phyloP scores from a whole-genome alignment of 2,113 vertebrate genomes.

The Triplophysa dalaica region DNA sequence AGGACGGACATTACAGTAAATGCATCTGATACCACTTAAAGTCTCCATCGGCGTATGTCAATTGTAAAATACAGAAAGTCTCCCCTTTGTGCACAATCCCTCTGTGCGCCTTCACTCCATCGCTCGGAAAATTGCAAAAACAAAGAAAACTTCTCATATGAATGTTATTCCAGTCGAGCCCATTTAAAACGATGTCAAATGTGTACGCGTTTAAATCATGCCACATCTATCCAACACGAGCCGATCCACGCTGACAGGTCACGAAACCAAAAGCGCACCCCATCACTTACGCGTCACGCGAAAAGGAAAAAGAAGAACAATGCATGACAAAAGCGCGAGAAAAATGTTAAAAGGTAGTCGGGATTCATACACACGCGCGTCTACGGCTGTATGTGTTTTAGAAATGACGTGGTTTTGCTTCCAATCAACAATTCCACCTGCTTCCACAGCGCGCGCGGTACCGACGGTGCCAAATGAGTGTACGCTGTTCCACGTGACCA shows the following conservation, averaged over 20 bases:
- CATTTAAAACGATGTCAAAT: slow-evolving; percentile 47
- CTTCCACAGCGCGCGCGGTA: slow-evolving; percentile 45
- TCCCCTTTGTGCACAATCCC: slow-evolving; percentile 12
- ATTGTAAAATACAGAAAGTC: slow-evolving; percentile 33
- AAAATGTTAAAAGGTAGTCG: neutral
- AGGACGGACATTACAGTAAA: slow-evolving; percentile 82
- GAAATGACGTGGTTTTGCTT: neutral
- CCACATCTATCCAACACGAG: slow-evolving; percentile 50
- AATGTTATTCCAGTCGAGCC: slow-evolving; percentile 30
- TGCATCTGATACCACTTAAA: slow-evolving; percentile 60
- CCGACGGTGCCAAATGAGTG: slow-evolving; percentile 56
- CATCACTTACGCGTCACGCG: slow-evolving; percentile 40
- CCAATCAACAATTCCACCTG: slow-evolving; percentile 39
- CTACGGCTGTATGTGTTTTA: neutral
- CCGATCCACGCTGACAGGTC: slow-evolving; percentile 33
- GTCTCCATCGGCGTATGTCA: slow-evolving; percentile 53
- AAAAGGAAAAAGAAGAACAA: neutral
- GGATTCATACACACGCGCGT: neutral
- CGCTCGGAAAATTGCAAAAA: slow-evolving; percentile 41
- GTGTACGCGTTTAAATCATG: slow-evolving; percentile 49
- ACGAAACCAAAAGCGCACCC: slow-evolving; percentile 37
- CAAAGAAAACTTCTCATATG: slow-evolving; percentile 49
- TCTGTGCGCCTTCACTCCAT: slow-evolving; percentile 60
- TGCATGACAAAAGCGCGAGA: neutral
- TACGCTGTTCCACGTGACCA: slow-evolving; percentile 66